Evolutionary conservation across 2,797 vertebrate genomes (phyloP), one percentile per base, ranked within the genome.

Genomic region (Chrosomus eos): DNA sequence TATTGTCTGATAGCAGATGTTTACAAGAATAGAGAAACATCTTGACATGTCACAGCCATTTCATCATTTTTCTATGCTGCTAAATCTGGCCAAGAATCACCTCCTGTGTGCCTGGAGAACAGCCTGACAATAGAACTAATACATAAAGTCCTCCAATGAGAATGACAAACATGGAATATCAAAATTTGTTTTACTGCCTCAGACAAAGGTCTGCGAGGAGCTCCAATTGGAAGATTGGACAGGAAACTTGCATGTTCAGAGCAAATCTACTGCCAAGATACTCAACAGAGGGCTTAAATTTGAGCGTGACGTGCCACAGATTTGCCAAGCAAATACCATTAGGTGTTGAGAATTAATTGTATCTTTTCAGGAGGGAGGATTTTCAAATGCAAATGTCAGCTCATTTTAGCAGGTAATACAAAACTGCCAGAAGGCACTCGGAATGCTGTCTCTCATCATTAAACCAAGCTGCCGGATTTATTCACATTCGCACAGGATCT

Each of bases 301-400:
- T 82, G 73, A 88, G 77, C 77, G 23, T 73, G 82, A 80, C 81
- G 31, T 75, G 38, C 83, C 60, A 43, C 87, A 76, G 66, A 75
- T 88, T 85, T 85, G 82, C 84, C 82, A 73, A 87, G 87, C 84
- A 88, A 90, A 90, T 87, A 85, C 71, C 76, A 89, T 88, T 89
- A 87, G 88, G 81, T 83, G 86, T 88, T 78, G 77, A 86, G 81
- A 89, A 91, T 91, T 88, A 90, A 91, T 91, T 90, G 86, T 84
- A 77, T 90, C 86, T 89, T 89, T 87, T 88, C 80, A 48, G 80
- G 71, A 85, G 75, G 75, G 84, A 88, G 83, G 87, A 88, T 86
- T 89, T 88, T 88, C 89, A 87, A 88, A 90, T 89, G 87, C 89
- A 88, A 86, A 90, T 89, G 90, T 89, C 89, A 89, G 87, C 89